These are phyloP conservation scores for Acrossocheilus fasciatus DNA, from an alignment of 2,797 vertebrate species.

Conservation along the genomic window DNA sequence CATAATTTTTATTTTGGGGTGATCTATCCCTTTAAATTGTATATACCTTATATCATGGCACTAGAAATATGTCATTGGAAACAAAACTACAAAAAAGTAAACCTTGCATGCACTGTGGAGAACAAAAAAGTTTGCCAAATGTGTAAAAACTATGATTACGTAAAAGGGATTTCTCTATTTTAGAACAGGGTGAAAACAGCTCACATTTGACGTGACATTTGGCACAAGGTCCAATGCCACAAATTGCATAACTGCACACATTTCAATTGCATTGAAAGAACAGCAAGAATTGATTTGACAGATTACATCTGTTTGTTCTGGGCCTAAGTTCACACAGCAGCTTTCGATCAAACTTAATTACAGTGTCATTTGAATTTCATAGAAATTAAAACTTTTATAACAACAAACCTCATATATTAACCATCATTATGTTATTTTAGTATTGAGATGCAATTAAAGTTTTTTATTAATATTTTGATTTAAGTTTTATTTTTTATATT, in stretches of 20 bases:
- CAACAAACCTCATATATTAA: background rate
- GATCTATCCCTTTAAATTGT: background rate
- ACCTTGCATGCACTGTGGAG: background rate
- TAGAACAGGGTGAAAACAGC: background rate
- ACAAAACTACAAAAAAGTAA: background rate
- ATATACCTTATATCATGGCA: background rate
- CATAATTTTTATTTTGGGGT: background rate
- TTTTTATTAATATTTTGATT: background rate
- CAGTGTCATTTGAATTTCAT: background rate
- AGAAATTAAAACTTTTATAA: background rate
- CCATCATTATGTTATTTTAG: background rate
- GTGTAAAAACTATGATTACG: conserved; percentile 4
- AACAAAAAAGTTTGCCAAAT: background rate
- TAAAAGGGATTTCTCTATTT: conserved; percentile 19
- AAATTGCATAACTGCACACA: background rate
- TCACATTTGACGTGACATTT: conserved; percentile 22
- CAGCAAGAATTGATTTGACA: conserved; percentile 29
- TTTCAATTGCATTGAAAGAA: background rate
- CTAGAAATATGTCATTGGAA: background rate
- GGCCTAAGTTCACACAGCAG: background rate
- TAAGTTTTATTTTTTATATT: background rate
- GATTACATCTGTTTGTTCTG: conserved; percentile 32
- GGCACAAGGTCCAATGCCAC: conserved; percentile 32
- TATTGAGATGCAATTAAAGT: background rate
- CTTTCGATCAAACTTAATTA: background rate